phyloP scores from a whole-genome alignment of 2,888 invertebrate genomes.

The Acleris holmiana region DNA sequence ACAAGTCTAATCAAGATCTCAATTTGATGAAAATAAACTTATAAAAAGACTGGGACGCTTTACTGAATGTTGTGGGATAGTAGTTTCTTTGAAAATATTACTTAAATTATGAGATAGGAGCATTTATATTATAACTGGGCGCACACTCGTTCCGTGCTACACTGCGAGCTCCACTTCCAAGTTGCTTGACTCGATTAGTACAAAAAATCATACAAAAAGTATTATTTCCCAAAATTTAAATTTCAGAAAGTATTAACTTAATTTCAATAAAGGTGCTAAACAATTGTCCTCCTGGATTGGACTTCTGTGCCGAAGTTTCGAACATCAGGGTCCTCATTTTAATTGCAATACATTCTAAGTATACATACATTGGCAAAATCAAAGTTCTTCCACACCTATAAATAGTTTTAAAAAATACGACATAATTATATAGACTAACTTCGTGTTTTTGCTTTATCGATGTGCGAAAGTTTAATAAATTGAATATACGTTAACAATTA shows the following conservation, averaged over 20 bases:
- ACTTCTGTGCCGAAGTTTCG: neutral
- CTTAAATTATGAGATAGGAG: conserved; percentile 82
- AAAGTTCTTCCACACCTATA: conserved; percentile 71
- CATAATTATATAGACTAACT: conserved; percentile 21
- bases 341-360: conserved; percentile 41
- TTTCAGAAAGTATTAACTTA: conserved; percentile 79
- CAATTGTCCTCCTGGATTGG: conserved; percentile 55
- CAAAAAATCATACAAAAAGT: conserved; percentile 79
- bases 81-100: conserved; percentile 82
- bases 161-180: conserved; percentile 62
- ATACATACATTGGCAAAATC: conserved; percentile 63
- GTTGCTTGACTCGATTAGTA: conserved; percentile 74
- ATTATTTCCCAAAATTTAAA: conserved; percentile 78
- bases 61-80: conserved; percentile 84
- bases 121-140: conserved; percentile 71
- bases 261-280: conserved; percentile 69
- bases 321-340: neutral
- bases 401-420: conserved; percentile 17
- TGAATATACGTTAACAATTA: conserved; percentile 6
- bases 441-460: conserved; percentile 18
- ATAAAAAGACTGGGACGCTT: conserved; percentile 85
- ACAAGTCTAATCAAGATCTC: conserved; percentile 84
- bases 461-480: conserved; percentile 17
- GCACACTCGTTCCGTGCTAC: conserved; percentile 55
- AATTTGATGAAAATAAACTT: conserved; percentile 84